These are phyloP conservation scores for Fringilla coelebs DNA, from an alignment of 2,797 vertebrate genomes.

Conservation along the genomic window DNA sequence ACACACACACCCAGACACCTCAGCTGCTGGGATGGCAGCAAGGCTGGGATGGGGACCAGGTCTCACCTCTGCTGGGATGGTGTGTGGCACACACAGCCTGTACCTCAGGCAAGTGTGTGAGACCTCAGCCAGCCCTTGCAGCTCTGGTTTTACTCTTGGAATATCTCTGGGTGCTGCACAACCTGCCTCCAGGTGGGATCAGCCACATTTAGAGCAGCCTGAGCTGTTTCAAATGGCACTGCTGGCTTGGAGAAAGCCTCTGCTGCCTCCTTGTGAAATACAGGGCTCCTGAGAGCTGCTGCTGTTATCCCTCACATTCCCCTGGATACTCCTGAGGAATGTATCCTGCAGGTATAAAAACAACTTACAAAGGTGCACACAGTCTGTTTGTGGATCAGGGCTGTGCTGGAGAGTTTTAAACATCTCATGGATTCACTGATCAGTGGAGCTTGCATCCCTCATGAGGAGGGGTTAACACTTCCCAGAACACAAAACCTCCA, in stretches of 20 bases:
- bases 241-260: not conserved
- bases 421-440: not conserved
- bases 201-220: not conserved
- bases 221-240: not conserved
- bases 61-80: not conserved
- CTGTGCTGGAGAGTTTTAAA: not conserved
- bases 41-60: not conserved
- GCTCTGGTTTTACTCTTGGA: not conserved
- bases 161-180: not conserved
- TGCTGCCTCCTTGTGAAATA: slow-evolving; percentile 23
- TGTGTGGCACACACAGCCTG: not conserved
- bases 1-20: not conserved
- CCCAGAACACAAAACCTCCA: not conserved
- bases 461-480: not conserved
- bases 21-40: not conserved
- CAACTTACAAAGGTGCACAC: accelerated
- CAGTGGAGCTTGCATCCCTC: not conserved
- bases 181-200: not conserved
- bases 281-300: not conserved
- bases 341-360: not conserved
- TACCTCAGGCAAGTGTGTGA: accelerated
- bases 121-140: not conserved
- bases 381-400: not conserved
- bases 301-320: not conserved
- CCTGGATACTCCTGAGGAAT: not conserved